Base-by-base conservation (phyloP, 2,888 invertebrate species). In the Rhagonycha fulva region DNA sequence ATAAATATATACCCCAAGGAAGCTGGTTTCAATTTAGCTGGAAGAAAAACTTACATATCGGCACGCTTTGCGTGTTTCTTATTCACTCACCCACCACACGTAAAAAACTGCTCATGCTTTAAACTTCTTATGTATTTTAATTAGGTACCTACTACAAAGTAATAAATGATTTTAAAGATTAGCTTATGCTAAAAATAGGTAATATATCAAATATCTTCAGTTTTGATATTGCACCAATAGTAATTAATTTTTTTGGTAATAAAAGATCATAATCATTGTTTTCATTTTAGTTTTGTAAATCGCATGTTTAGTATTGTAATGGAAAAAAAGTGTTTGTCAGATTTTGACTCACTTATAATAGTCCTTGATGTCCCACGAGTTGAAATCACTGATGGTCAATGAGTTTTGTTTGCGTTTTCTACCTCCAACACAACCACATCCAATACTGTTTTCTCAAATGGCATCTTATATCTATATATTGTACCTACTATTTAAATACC, bases 61-160 rank as follows among this genome's bases (percentile, higher is more conserved):
- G 72, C 76, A 76, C 76, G 76, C 76, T 71, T 76, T 70, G 76
- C 76, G 72, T 72, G 72, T 66, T 69, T 72, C 69, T 72, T 24
- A 63, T 63, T 63, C 23, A 47, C 68, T 68, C 70, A 68, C 71
- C 71, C n/a, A 23, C n/a, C 26, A 23, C 72, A 70, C 72, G 60
- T 70, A 72, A 70, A 32, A 62, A 60, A 62, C 68, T 72, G 72
- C 70, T 69, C 72, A 76, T 70, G 72, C 19, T 19, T 19, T 70
- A 66, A 70, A 72, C 68, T 72, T 70, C 69, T 70, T 76, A 60
- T 71, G 12, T 32, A 32, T 32, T 32, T 32, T 32, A 32, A 32
- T 32, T 32, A 32, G 32, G 12, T 32, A 32, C n/a, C n/a, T n/a
- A n/a, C 32, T 12, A 32, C 32, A 32, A 5, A 12, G 32, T 32